Evolutionary conservation across 2,888 invertebrate genomes (phyloP), one percentile per base, ranked within the genome.

Genomic region (Coelopa pilipes): DNA sequence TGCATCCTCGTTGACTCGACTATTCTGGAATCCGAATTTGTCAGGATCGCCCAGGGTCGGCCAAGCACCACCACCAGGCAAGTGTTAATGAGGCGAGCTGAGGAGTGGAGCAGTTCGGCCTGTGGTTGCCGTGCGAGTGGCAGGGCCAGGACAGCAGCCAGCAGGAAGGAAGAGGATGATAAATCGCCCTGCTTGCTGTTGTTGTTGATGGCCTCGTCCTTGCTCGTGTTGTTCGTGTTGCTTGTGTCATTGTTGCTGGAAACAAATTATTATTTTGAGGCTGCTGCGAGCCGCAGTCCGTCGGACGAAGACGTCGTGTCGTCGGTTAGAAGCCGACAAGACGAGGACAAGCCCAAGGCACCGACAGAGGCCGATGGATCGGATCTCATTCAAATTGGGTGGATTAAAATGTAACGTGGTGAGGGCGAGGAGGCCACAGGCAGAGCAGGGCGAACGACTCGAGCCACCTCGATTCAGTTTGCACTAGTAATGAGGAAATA

Each of bases 221-320:
- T 59, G 57, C 17, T 19, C 57, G 17, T 57, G 1, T 10, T 34
- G 34, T 34, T 34, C 34, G 34, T 34, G 34, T 34, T 67, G 53
- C 2, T 53, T 50, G 24, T 15, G 12, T 53, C 17, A 9, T 47
- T 65, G 24, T 53, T 5, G 24, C 15, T 2, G 17, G 47, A 17
- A 46, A 60, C 60, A 59, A 60, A 69, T 57, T 55, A 60, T 46
- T 34, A 46, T 24, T 34, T 69, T 59, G 46, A 17, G 46, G 69
- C 24, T 57, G 59, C 1, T 69, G 57, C n/a, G 57, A 47, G 47
- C 69, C 69, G 47, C 69, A 70, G 59, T 19, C 57, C 53, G 45
- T 45, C n/a, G 47, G 10, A 67, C 17, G n/a, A n/a, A 68, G n/a
- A 68, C 34, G 53, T 55, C 24, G 34, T 53, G 34, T 68, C 24